These are phyloP conservation scores for Pangasius larnaudii DNA, from an alignment of 2,797 vertebrate species.

Conservation along the genomic window DNA sequence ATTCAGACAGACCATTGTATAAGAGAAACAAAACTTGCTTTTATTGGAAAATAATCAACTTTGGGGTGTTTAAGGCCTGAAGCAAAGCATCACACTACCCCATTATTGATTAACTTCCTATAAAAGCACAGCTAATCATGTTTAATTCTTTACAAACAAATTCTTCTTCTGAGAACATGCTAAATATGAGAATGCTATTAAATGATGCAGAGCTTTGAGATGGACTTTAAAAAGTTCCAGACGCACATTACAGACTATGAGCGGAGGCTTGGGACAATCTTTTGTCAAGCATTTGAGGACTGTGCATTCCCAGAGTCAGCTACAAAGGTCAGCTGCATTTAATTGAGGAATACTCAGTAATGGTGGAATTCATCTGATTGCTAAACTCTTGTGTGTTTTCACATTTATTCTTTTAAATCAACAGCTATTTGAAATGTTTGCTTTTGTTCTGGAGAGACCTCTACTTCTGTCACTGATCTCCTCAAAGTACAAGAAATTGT, in stretches of 20 bases:
- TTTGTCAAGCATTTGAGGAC: constrained; percentile 72
- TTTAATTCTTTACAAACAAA: neutral
- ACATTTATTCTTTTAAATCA: neutral
- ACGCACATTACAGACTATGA: constrained; percentile 75
- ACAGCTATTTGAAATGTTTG: constrained; percentile 80
- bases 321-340: constrained; percentile 72
- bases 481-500: constrained; percentile 64
- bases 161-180: neutral
- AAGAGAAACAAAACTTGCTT: too few relatives aligned
- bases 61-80: too few relatives aligned
- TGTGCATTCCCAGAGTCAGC: constrained; percentile 65
- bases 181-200: neutral
- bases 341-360: neutral
- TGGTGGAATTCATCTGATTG: neutral
- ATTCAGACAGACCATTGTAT: too few relatives aligned
- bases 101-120: neutral
- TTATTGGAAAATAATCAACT: too few relatives aligned
- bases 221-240: constrained; percentile 71
- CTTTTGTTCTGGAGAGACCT: constrained; percentile 71
- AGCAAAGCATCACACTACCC: too few relatives aligned
- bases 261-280: constrained; percentile 71
- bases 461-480: constrained; percentile 67
- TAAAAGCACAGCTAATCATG: neutral
- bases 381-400: neutral
- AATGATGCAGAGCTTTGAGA: constrained; percentile 67